phyloP scores from a whole-genome alignment of 2,113 vertebrate genomes.

The Shinisaurus crocodilurus region DNA sequence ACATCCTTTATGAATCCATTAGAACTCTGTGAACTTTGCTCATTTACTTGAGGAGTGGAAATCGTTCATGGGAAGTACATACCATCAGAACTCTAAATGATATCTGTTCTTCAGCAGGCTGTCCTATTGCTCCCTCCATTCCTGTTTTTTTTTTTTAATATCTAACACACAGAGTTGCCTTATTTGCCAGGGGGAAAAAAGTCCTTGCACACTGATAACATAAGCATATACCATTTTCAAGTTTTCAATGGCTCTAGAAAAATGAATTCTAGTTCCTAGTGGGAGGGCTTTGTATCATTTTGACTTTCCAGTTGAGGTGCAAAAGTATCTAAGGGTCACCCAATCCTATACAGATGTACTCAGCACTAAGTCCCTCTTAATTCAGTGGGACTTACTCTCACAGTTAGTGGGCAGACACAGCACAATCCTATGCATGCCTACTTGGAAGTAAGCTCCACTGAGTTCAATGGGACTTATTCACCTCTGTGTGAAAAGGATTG shows the following conservation, averaged over 20 bases:
- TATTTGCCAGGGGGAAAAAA: background rate
- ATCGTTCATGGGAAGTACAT: background rate
- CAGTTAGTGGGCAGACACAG: background rate
- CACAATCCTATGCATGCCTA: background rate
- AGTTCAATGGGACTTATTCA: background rate
- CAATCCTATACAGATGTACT: background rate
- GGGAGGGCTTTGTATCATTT: no score
- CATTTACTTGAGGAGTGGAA: slow-evolving; percentile 17
- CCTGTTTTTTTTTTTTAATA: no score
- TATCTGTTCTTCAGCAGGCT: background rate
- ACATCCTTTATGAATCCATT: background rate
- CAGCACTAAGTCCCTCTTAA: background rate
- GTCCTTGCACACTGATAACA: background rate
- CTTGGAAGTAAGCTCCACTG: background rate
- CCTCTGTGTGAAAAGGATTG: background rate
- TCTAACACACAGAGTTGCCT: background rate
- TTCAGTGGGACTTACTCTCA: background rate
- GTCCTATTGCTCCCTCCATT: background rate
- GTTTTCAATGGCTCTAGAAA: background rate
- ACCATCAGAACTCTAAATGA: background rate
- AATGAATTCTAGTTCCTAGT: background rate
- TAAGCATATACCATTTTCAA: background rate
- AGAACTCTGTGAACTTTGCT: background rate
- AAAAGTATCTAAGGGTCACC: background rate
- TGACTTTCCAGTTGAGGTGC: background rate